Percentiles rank a stretch among this genome's conserved stretches.
Conservation (phyloP, 2,113 vertebrate genomes). For the Anolis sagrei region DNA sequence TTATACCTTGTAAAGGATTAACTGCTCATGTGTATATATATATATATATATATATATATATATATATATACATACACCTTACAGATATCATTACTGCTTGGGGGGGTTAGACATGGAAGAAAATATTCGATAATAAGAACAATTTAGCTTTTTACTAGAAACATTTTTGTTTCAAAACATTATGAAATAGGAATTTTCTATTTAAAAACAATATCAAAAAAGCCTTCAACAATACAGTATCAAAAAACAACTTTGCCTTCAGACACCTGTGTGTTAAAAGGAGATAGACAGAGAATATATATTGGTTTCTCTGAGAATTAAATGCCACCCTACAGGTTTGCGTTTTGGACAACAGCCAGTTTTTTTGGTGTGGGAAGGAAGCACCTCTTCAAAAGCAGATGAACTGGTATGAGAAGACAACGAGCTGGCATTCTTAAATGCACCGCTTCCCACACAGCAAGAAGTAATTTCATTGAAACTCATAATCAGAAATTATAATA, state of each 20-base stretch:
- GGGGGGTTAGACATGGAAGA: neutral
- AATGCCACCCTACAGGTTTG: neutral
- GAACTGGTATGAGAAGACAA: neutral
- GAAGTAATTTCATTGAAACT: neutral
- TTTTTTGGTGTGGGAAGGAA: neutral
- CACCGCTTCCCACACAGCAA: neutral
- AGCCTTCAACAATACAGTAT: no score
- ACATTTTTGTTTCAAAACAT: neutral
- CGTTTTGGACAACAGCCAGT: neutral
- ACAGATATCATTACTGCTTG: neutral
- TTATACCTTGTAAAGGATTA: no score
- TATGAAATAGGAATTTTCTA: neutral
- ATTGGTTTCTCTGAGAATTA: slow-evolving; percentile 8
- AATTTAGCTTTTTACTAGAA: slow-evolving; percentile 5
- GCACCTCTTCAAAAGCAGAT: neutral
- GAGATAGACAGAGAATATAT: neutral
- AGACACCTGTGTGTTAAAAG: neutral
- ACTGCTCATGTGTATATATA: no score
- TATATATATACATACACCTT: neutral
- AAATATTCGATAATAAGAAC: neutral
- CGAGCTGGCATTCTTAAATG: neutral
- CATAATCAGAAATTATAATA: neutral
- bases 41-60: no score
- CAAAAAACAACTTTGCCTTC: neutral
- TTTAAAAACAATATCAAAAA: neutral